phyloP scores from a whole-genome alignment of 2,113 vertebrate genomes.

The Ammodytes marinus region DNA sequence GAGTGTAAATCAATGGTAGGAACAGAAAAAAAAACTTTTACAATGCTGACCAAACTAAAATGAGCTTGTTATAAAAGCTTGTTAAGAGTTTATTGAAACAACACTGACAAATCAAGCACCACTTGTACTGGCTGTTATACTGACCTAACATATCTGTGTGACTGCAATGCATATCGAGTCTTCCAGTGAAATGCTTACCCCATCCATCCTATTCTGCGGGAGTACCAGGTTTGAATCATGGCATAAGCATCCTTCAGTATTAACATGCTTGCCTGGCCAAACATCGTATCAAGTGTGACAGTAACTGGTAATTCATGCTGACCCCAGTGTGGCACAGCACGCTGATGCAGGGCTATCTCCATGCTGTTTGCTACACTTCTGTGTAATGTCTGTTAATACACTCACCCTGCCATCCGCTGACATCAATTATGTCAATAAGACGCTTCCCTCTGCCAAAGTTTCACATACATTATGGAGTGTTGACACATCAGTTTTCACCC shows the following conservation, averaged over 20 bases:
- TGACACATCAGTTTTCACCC: constrained; percentile 59
- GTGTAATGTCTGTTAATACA: constrained; percentile 64
- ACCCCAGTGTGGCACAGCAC: constrained; percentile 39
- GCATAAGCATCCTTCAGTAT: constrained; percentile 21
- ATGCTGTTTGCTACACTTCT: constrained; percentile 28
- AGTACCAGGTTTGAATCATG: constrained; percentile 16
- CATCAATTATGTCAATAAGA: constrained; percentile 75
- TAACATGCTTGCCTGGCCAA: constrained; percentile 7
- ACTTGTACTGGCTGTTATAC: neutral
- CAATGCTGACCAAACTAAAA: neutral
- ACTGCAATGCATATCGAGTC: constrained; percentile 9
- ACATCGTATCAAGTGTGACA: constrained; percentile 38
- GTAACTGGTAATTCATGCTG: constrained; percentile 55
- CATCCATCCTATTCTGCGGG: constrained; percentile 37
- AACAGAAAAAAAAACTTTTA: neutral
- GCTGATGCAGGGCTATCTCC: constrained; percentile 57
- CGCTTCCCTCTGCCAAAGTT: constrained; percentile 48
- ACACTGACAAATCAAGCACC: neutral
- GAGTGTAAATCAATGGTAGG: neutral
- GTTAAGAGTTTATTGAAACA: neutral
- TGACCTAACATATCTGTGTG: constrained; percentile 7
- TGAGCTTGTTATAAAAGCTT: neutral
- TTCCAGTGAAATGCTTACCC: constrained; percentile 11
- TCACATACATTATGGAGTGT: constrained; percentile 65
- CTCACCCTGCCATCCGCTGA: constrained; percentile 51